A percentile compares a stretch with the other conserved stretches of the same genome.
Evolutionary conservation across 2,797 vertebrate genomes (phyloP).

Genomic region (Carcharodon carcharias): DNA sequence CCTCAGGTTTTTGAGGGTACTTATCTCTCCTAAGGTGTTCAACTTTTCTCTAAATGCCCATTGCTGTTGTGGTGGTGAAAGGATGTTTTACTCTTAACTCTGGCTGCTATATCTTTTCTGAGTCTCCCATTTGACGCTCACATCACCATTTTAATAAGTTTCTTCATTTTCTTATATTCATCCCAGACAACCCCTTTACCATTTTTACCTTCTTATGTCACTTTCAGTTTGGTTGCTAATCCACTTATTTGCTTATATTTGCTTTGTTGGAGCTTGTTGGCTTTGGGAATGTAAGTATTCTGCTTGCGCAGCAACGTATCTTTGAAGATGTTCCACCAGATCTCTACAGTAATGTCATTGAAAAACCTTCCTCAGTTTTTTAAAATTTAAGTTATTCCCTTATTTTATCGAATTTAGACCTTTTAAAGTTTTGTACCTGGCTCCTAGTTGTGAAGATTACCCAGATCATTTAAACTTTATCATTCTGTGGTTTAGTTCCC

Average conservation of each 20-base stretch:
- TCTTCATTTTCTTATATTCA: background rate
- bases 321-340: background rate
- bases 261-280: background rate
- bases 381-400: too few relatives aligned
- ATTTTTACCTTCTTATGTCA: background rate
- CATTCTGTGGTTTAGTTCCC: background rate
- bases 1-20: background rate
- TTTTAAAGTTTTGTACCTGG: background rate
- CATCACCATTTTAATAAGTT: background rate
- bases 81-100: too few relatives aligned
- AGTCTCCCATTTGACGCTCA: background rate
- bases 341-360: background rate
- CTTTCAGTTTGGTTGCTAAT: background rate
- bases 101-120: background rate
- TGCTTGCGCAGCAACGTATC: background rate
- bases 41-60: background rate
- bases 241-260: background rate
- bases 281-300: background rate
- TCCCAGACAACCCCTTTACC: background rate
- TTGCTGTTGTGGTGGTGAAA: background rate
- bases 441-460: background rate
- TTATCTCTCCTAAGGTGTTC: background rate
- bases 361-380: background rate
- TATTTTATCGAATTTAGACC: background rate
- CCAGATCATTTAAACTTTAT: background rate